phyloP scores from a whole-genome alignment of 2,888 invertebrate genomes.

The Tipula vernalis region DNA sequence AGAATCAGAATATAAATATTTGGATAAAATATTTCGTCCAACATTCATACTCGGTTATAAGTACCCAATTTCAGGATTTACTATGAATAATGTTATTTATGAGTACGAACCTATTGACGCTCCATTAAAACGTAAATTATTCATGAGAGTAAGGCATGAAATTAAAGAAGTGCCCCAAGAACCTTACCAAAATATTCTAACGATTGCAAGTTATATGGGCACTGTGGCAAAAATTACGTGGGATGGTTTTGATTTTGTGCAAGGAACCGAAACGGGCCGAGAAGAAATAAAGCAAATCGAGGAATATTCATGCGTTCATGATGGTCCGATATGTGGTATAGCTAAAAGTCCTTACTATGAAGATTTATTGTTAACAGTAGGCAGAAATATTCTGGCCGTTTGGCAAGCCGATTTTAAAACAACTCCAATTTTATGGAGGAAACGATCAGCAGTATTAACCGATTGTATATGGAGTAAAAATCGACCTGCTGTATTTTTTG shows the following conservation, averaged over 20 bases:
- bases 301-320: slow-evolving; percentile 45
- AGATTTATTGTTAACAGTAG: slow-evolving; percentile 53
- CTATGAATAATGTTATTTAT: not conserved
- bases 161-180: slow-evolving; percentile 13
- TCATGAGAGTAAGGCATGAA: slow-evolving; percentile 18
- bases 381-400: slow-evolving; percentile 59
- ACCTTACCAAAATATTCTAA: slow-evolving; percentile 21
- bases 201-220: slow-evolving; percentile 37
- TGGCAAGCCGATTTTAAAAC: slow-evolving; percentile 55
- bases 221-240: slow-evolving; percentile 41
- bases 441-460: slow-evolving; percentile 43
- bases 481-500: slow-evolving; percentile 56
- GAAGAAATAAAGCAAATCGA: slow-evolving; percentile 37
- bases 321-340: slow-evolving; percentile 51
- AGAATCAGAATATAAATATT: slow-evolving; percentile 44
- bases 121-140: not conserved
- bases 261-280: slow-evolving; percentile 45
- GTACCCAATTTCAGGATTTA: not conserved
- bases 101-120: slow-evolving; percentile 10
- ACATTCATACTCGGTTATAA: slow-evolving; percentile 37
- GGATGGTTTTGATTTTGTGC: slow-evolving; percentile 53
- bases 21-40: slow-evolving; percentile 50
- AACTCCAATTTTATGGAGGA: slow-evolving; percentile 55
- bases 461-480: slow-evolving; percentile 63
- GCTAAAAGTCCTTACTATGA: slow-evolving; percentile 48